Evolutionary conservation across 2,797 vertebrate genomes (phyloP), one percentile per base, ranked within the genome.

Genomic region (Caiman crocodilus): DNA sequence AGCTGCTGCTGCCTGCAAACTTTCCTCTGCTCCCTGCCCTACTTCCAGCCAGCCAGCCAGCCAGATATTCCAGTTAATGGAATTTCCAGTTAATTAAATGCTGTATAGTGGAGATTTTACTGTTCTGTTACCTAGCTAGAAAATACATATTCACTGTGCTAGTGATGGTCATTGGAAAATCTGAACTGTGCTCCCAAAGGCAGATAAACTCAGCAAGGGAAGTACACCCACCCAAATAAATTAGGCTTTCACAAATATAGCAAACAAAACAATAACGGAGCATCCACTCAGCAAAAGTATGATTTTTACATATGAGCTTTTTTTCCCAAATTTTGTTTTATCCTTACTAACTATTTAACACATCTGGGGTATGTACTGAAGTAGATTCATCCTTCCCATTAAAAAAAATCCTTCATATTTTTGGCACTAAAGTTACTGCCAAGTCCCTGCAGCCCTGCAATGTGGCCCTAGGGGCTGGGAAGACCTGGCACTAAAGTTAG

Each of bases 161-260:
- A 88, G 3, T 60, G 59, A 60, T 60, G 59, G 59, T 20, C 63
- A 87, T 77, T 77, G 83, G 7, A 63, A 87, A 79, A 71, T 90
- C 67, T 83, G 85, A 91, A 89, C 50, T 26, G 55, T 71, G 28
- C 81, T 93, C 92, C 90, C 76, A 86, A 56, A 85, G 28, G 56
- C 86, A 91, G n/a, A 89, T 8, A 60, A 28, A 67, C 82, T 77
- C 14, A 64, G 18, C 82, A 67, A 82, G 21, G 64, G 85, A 1
- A 84, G 94, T 23, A 73, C 20, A 25, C 14, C 17, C 23, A 16
- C 35, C 18, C 35, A 50, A 73, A 73, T 14, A 26, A 73, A 15
- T 30, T 5, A 23, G 20, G 14, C 42, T 42, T 50, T 42, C 90
- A 35, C 50, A 84, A 55, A 82, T 82, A 94, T 42, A 89, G 56